These are phyloP conservation scores for Physella acuta DNA, from an alignment of 1,140 invertebrate genomes.

Conservation along the genomic window DNA sequence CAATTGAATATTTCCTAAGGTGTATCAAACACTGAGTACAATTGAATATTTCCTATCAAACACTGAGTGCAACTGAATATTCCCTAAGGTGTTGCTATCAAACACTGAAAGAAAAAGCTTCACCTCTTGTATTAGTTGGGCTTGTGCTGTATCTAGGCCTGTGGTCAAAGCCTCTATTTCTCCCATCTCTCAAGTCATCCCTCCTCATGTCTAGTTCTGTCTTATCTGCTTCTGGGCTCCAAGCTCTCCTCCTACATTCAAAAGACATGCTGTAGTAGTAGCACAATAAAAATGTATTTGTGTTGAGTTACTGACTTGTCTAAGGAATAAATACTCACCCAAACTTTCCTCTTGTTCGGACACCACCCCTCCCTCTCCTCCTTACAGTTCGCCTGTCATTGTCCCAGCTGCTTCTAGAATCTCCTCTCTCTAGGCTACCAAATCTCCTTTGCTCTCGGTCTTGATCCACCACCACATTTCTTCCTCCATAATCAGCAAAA, in stretches of 20 bases:
- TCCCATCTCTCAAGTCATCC: background rate
- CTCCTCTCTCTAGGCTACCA: background rate
- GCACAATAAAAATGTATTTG: too few species aligned
- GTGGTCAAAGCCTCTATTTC: conserved; percentile 3
- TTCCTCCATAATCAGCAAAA: background rate
- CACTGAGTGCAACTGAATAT: background rate
- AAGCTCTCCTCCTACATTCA: conserved; percentile 1
- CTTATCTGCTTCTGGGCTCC: background rate
- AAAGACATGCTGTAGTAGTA: too few species aligned
- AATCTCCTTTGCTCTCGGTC: background rate
- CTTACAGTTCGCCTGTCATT: background rate
- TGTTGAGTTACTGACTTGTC: too few species aligned
- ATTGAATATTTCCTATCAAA: background rate
- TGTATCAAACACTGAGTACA: background rate
- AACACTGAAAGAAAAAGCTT: background rate
- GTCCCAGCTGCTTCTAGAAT: background rate
- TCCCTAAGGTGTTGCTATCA: background rate
- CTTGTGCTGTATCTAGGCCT: conserved; percentile 1
- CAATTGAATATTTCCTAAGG: background rate
- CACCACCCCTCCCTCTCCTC: background rate
- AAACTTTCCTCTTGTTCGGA: conserved; percentile 1
- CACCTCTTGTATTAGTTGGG: conserved; percentile 9
- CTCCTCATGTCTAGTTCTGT: conserved; percentile 1
- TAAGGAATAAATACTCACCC: too few species aligned
- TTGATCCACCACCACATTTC: conserved; percentile 9